Evolutionary conservation across 2,113 vertebrate genomes (phyloP).

Genomic region (Cettia cetti): DNA sequence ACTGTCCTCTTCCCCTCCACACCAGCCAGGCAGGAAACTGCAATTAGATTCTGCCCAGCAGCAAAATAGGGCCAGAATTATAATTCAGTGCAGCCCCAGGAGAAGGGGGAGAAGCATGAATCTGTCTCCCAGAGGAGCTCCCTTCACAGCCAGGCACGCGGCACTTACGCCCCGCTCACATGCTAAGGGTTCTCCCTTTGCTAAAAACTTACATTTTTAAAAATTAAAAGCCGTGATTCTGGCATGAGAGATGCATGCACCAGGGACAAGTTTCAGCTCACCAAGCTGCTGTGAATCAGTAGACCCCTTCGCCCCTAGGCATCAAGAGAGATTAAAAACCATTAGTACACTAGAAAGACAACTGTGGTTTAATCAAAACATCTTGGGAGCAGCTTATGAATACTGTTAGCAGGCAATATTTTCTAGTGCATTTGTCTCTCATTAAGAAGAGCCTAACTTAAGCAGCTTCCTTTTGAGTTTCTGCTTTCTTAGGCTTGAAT

Average conservation of each 20-base stretch:
- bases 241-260: constrained; percentile 23
- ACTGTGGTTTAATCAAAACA: constrained; percentile 57
- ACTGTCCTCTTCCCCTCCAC: background rate
- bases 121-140: background rate
- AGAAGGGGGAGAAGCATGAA: background rate
- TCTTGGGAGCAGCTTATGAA: constrained; percentile 59
- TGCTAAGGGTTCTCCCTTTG: background rate
- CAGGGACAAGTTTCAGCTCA: constrained; percentile 35
- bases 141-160: background rate
- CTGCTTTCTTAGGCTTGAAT: background rate
- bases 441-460: constrained; percentile 48
- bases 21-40: background rate
- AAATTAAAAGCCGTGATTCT: constrained; percentile 45
- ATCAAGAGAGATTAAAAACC: constrained; percentile 58
- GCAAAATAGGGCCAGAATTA: background rate
- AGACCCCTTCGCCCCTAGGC: constrained; percentile 31
- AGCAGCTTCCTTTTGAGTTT: constrained; percentile 39
- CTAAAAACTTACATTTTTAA: constrained; percentile 59
- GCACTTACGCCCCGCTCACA: background rate
- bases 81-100: background rate
- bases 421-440: constrained; percentile 38
- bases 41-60: background rate
- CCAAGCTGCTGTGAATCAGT: constrained; percentile 35
- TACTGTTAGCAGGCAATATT: constrained; percentile 53
- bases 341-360: constrained; percentile 55